Percentiles rank a stretch among this genome's conserved stretches.
phyloP scores from a whole-genome alignment of 2,888 invertebrate genomes.

The Vandiemenella viatica region DNA sequence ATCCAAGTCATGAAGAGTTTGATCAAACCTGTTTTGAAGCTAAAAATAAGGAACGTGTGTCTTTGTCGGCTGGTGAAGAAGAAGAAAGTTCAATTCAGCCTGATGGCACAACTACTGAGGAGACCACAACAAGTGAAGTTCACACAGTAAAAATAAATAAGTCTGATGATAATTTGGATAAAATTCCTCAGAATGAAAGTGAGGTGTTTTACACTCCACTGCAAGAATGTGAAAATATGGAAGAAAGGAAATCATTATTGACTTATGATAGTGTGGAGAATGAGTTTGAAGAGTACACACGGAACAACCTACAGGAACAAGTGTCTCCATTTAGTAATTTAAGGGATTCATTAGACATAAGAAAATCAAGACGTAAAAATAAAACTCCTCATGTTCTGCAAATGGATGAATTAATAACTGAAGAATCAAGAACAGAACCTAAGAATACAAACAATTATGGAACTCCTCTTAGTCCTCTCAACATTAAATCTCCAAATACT shows the following conservation, averaged over 20 bases:
- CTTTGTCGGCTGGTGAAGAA: conserved; percentile 13
- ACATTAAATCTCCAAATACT: conserved; percentile 33
- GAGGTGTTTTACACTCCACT: conserved; percentile 11
- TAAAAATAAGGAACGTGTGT: conserved; percentile 10
- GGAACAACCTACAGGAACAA: conserved; percentile 47
- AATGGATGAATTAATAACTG: conserved; percentile 16
- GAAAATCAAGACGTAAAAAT: conserved; percentile 39
- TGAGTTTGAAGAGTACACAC: conserved; percentile 41
- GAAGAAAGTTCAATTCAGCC: conserved; percentile 42
- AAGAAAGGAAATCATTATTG: not conserved
- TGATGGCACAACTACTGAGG: conserved; percentile 42
- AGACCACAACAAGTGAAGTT: conserved; percentile 30
- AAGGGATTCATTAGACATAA: conserved; percentile 48
- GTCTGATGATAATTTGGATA: conserved; percentile 22
- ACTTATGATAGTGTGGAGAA: conserved; percentile 17
- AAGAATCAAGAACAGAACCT: conserved; percentile 17
- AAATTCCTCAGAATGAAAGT: conserved; percentile 5
- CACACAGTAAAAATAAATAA: conserved; percentile 28
- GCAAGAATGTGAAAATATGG: not conserved
- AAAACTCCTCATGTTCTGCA: conserved; percentile 20
- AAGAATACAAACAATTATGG: conserved; percentile 22
- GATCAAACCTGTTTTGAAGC: conserved; percentile 12
- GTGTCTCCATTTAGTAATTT: conserved; percentile 54
- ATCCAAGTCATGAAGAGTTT: conserved; percentile 11
- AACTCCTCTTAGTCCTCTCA: conserved; percentile 28